These are phyloP conservation scores for Chironomus striatipennis DNA, from an alignment of 1,140 invertebrate genomes.

Conservation along the genomic window DNA sequence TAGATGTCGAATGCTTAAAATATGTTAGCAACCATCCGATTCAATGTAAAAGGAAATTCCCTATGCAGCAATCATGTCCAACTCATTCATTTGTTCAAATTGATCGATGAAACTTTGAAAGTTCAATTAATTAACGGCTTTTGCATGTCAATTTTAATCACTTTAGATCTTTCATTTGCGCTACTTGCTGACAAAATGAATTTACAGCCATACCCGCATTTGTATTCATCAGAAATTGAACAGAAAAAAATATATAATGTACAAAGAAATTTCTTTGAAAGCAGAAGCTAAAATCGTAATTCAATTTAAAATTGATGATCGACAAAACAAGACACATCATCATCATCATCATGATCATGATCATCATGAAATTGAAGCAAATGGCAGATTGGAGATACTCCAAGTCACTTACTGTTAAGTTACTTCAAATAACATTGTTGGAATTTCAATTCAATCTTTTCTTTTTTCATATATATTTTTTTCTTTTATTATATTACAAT, in stretches of 20 bases:
- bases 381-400: conserved; percentile 17
- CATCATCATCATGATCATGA: background rate
- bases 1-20: no score
- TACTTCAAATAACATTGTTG: background rate
- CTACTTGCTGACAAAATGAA: no score
- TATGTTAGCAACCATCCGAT: no score
- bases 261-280: conserved; percentile 3
- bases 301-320: background rate
- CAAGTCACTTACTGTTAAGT: conserved; percentile 20
- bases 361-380: background rate
- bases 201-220: no score
- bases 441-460: background rate
- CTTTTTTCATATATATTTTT: background rate
- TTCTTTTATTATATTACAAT: background rate
- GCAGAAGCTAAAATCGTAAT: background rate
- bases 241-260: no score
- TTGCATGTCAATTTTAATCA: background rate
- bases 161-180: no score
- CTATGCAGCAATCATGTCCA: no score
- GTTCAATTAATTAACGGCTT: conserved; percentile 23
- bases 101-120: background rate
- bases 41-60: no score
- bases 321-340: conserved; percentile 22
- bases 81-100: background rate
- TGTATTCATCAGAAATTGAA: background rate